Base-by-base conservation (phyloP, 2,888 invertebrate species). In the Xylophagus ater region DNA sequence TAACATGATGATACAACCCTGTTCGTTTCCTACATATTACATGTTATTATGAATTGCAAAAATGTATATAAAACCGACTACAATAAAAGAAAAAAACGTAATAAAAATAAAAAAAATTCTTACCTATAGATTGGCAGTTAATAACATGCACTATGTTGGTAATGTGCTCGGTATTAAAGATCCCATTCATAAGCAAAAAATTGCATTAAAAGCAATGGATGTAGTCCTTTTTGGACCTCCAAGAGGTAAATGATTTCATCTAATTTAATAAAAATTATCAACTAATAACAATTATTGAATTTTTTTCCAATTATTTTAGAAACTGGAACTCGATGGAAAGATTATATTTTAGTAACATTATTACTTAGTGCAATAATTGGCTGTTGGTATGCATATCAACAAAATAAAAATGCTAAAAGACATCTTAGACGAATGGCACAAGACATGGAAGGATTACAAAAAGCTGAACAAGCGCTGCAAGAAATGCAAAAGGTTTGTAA, bases 181-280 rank as follows among this genome's bases (percentile, higher is more conserved):
- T 69, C 89, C 90, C 15, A 96, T 97, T 54, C 94, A 98, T 68
- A 90, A 92, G 58, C 94, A 97, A 71, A 97, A 97, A 68, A 78
- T 94, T 48, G 83, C 90, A 4, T 72, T 98, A 29, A 97, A 98
- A 67, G 97, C 98, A 12, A 94, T 96, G 87, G 98, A 98, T 66
- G 88, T 94, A 35, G 97, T 98, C 15, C 74, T 98, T 21, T 98
- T 98, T 67, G 98, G 98, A 33, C 89, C 93, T 43, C 93, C 96
- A 18, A 92, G 93, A 79, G 88, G 93, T 92, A 75, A 60, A n/a
- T n/a, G 61, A 48, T 28, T 9, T 4, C n/a, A 20, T 12, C 21
- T 9, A 12, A 26, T 14, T 9, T 31, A 6, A 2, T 23, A 13
- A 9, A 12, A 31, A 17, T 19, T 17, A 14, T 29, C 9, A 15